Evolutionary conservation across 2,797 vertebrate genomes (phyloP).

Genomic region (Pseudocheirus occidentalis): DNA sequence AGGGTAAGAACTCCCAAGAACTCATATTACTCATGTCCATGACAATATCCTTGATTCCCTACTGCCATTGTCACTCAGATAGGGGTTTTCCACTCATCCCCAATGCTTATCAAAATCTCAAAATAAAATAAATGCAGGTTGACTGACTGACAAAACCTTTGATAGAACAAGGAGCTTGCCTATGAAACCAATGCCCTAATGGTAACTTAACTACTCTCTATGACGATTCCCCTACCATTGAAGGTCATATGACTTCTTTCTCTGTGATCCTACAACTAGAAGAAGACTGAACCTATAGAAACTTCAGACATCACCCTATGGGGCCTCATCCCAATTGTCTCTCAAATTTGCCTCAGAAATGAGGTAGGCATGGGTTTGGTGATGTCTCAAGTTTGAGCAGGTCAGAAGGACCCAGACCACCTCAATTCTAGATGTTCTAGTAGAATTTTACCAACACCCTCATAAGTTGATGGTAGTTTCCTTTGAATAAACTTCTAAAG

Average conservation of each 20-base stretch:
- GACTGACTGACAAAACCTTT: neutral
- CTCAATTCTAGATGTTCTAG: neutral
- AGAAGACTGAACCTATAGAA: neutral
- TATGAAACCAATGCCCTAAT: neutral
- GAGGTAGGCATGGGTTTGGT: neutral
- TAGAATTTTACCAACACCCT: neutral
- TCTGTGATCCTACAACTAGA: neutral
- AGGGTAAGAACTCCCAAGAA: neutral
- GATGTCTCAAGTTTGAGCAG: neutral
- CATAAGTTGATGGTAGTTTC: neutral
- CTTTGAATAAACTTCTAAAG: neutral
- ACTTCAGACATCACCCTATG: neutral
- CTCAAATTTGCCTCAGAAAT: neutral
- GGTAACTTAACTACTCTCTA: neutral
- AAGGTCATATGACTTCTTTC: neutral
- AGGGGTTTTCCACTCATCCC: neutral
- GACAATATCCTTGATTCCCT: neutral
- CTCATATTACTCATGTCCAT: neutral
- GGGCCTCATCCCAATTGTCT: neutral
- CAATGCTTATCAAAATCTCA: neutral
- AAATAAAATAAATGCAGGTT: neutral
- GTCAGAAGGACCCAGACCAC: neutral
- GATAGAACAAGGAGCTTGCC: neutral
- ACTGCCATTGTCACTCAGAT: neutral
- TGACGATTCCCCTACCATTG: neutral